phyloP scores from a whole-genome alignment of 2,113 vertebrate genomes.

The Phainopepla nitens region DNA sequence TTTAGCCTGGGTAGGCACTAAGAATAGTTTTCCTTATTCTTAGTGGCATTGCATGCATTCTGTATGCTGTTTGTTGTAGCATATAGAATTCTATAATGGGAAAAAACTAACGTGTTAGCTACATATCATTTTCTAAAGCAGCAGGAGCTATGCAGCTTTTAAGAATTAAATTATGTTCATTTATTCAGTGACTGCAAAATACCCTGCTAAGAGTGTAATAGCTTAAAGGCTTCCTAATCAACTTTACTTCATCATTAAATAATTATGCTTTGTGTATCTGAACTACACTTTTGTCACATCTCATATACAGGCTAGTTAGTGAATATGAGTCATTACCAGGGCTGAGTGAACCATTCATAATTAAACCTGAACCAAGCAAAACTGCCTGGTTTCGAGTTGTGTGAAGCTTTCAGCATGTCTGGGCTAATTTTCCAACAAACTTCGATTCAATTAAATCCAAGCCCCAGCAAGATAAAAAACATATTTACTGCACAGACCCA shows the following conservation, averaged over 20 bases:
- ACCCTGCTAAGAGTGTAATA: slow-evolving; percentile 33
- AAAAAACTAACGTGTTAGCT: background rate
- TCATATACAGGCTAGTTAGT: background rate
- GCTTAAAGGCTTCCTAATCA: slow-evolving; percentile 66
- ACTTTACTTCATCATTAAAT: slow-evolving; percentile 67
- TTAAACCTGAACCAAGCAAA: slow-evolving; percentile 9
- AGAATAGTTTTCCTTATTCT: slow-evolving; percentile 19
- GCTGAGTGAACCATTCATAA: slow-evolving; percentile 18
- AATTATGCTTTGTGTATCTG: slow-evolving; percentile 58
- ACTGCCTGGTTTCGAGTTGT: background rate
- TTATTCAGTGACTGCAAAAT: slow-evolving; percentile 46
- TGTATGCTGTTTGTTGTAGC: background rate
- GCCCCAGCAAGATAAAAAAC: background rate
- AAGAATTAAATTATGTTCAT: slow-evolving; percentile 54
- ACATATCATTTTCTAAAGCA: slow-evolving; percentile 29
- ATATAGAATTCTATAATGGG: background rate
- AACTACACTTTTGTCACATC: slow-evolving; percentile 42
- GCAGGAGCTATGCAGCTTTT: slow-evolving; percentile 16
- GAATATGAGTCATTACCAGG: slow-evolving; percentile 36
- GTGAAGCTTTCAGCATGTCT: background rate
- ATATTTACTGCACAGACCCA: background rate
- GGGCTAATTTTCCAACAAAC: background rate
- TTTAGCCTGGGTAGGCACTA: slow-evolving; percentile 32
- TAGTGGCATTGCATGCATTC: background rate
- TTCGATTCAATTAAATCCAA: background rate